Percentiles rank a stretch among this genome's conserved stretches.
phyloP scores from a whole-genome alignment of 2,797 vertebrate genomes.

The Poecile montanus region DNA sequence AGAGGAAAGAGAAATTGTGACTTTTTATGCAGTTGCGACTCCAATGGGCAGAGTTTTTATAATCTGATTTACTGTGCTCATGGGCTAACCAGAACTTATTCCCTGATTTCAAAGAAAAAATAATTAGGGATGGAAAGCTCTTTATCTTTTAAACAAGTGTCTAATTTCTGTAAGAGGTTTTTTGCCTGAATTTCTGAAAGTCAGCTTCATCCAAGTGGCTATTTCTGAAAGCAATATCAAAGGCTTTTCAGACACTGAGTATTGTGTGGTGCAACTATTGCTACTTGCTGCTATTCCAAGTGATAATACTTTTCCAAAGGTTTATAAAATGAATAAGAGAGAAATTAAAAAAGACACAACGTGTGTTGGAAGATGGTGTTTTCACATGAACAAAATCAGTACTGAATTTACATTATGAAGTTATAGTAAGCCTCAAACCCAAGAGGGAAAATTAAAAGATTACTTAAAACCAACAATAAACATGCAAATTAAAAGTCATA shows the following conservation, averaged over 20 bases:
- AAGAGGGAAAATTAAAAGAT: constrained; percentile 60
- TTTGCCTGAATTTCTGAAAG: neutral
- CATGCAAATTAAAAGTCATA: constrained; percentile 50
- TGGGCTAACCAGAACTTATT: neutral
- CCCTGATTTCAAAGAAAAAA: neutral
- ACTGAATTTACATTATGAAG: constrained; percentile 13
- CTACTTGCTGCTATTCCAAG: constrained; percentile 4
- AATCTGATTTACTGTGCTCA: neutral
- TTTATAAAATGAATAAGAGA: neutral
- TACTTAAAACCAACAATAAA: constrained; percentile 68
- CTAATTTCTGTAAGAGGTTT: neutral
- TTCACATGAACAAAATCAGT: neutral
- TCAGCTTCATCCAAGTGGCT: neutral
- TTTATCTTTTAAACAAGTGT: neutral
- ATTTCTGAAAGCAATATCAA: neutral
- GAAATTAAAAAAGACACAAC: neutral
- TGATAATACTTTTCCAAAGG: neutral
- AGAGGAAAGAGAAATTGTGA: neutral
- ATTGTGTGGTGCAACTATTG: neutral
- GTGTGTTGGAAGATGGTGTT: neutral
- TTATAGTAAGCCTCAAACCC: constrained; percentile 41
- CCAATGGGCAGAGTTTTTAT: neutral
- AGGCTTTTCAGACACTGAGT: neutral
- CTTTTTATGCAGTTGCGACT: neutral
- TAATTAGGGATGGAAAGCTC: neutral